Evolutionary conservation across 2,888 invertebrate genomes (phyloP).

Genomic region (Pandemis heparana): DNA sequence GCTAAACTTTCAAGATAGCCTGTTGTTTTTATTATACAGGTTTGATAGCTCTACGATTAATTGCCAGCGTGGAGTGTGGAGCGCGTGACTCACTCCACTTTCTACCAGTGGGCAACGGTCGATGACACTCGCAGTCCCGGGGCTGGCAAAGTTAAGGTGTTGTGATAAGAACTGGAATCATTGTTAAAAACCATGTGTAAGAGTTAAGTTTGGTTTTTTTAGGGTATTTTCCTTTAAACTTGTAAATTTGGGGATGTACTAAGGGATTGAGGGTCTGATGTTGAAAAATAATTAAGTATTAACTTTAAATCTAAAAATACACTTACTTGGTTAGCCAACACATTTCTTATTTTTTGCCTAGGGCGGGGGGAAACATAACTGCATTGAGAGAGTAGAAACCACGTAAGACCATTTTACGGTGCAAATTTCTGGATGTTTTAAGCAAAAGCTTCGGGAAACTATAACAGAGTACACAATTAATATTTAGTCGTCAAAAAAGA

Average conservation of each 20-base stretch:
- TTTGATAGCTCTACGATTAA: constrained; percentile 10
- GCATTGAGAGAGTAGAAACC: no score
- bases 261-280: no score
- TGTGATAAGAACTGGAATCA: not conserved
- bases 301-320: no score
- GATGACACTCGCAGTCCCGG: constrained; percentile 57
- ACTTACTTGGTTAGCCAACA: no score
- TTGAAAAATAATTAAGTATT: no score
- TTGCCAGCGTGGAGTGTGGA: constrained; percentile 41
- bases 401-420: no score
- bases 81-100: constrained; percentile 60
- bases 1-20: constrained; percentile 2
- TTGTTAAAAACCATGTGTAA: not conserved
- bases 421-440: no score
- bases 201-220: not conserved
- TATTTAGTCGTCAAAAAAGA: no score
- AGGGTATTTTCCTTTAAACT: not conserved
- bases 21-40: constrained; percentile 14
- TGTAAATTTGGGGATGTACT: not conserved
- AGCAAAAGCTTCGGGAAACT: no score
- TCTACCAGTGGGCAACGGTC: constrained; percentile 60
- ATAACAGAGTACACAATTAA: no score
- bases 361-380: no score
- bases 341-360: no score
- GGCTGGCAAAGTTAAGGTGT: not conserved